A percentile compares a stretch with the other conserved stretches of the same genome.
Evolutionary conservation across 2,888 invertebrate genomes (phyloP).

Genomic region (Neoscelio sp.): DNA sequence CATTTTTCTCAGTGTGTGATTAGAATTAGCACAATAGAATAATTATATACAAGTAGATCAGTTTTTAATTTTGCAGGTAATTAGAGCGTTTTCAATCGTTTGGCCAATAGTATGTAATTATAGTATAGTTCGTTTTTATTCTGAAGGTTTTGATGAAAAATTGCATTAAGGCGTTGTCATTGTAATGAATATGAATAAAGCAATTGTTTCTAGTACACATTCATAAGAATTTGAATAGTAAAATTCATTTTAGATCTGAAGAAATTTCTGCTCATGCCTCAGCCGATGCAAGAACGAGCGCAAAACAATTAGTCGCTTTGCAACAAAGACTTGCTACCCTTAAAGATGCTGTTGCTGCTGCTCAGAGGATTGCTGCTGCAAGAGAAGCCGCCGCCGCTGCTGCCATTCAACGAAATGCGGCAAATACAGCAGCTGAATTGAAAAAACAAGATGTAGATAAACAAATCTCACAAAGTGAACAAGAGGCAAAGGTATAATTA

Average conservation of each 20-base stretch:
- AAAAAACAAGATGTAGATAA: constrained; percentile 84
- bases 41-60: no score
- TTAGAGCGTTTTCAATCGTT: no score
- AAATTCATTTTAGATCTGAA: constrained; percentile 74
- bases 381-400: constrained; percentile 90
- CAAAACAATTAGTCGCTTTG: constrained; percentile 85
- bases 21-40: no score
- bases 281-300: constrained; percentile 82
- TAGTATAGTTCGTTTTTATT: no score
- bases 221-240: not conserved
- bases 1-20: no score
- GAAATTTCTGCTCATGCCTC: constrained; percentile 79
- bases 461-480: constrained; percentile 80
- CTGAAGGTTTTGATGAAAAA: no score
- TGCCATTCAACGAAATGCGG: constrained; percentile 88
- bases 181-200: not conserved
- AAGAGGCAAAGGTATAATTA: constrained; percentile 78
- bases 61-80: no score
- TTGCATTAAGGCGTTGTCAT: no score
- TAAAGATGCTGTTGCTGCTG: constrained; percentile 88
- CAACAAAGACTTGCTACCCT: constrained; percentile 89
- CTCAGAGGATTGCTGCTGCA: constrained; percentile 89
- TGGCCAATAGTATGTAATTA: no score
- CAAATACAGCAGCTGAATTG: constrained; percentile 88
- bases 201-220: not conserved